Percentiles rank a stretch among this genome's conserved stretches.
Evolutionary conservation across 2,113 vertebrate genomes (phyloP).

Genomic region (Eretmochelys imbricata): DNA sequence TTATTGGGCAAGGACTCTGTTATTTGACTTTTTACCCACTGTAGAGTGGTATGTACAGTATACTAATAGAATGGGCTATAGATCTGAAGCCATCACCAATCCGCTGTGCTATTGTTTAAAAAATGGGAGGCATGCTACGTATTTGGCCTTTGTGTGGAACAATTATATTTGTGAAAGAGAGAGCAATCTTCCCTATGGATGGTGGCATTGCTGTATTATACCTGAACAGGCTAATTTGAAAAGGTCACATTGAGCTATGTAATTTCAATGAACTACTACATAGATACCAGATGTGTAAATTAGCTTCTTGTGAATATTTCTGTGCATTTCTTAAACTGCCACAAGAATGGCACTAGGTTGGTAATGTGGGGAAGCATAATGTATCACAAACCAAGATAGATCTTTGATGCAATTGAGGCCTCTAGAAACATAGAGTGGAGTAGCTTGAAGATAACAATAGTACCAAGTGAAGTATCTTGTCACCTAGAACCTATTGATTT

Average conservation of each 20-base stretch:
- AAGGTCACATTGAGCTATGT: neutral
- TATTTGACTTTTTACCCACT: neutral
- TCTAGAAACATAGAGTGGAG: constrained; percentile 26
- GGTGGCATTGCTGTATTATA: neutral
- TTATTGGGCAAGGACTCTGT: neutral
- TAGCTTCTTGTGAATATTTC: neutral
- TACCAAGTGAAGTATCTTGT: neutral
- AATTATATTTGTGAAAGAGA: neutral
- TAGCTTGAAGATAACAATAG: constrained; percentile 30
- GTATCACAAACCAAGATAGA: constrained; percentile 16
- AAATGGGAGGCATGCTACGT: neutral
- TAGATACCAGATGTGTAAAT: neutral
- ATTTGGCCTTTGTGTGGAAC: neutral
- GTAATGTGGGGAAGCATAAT: neutral
- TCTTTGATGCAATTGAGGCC: neutral
- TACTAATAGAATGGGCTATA: neutral
- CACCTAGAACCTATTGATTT: constrained; percentile 21
- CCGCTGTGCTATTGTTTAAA: neutral
- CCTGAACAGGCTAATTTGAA: neutral
- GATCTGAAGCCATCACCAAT: neutral
- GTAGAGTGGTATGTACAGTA: neutral
- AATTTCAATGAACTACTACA: neutral
- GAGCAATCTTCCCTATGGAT: neutral
- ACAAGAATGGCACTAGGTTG: neutral
- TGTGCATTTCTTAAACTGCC: neutral